Conservation (phyloP, 2,797 vertebrate genomes). For the Leptodactylus fallax region DNA sequence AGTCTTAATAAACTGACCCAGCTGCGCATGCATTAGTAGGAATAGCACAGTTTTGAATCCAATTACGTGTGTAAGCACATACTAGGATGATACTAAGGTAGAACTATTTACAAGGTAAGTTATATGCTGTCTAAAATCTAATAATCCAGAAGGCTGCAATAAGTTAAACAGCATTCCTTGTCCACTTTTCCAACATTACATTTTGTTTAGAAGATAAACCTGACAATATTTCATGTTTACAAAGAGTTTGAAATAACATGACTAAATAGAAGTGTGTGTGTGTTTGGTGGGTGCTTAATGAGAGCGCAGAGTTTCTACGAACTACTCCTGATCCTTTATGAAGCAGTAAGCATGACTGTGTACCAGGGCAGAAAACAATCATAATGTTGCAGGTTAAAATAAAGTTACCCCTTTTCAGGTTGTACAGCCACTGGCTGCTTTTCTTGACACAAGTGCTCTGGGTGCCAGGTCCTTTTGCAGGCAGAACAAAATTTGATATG, state of each 20-base stretch:
- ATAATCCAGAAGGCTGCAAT: too few relatives aligned
- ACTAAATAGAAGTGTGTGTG: not conserved
- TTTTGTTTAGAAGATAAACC: not conserved
- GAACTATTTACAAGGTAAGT: not conserved
- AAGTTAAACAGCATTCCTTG: not conserved
- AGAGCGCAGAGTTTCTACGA: not conserved
- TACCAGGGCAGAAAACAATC: not conserved
- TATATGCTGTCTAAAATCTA: too few relatives aligned
- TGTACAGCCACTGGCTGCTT: constrained; percentile 74
- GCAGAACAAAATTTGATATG: constrained; percentile 85
- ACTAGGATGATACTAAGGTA: not conserved
- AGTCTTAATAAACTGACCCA: too few relatives aligned
- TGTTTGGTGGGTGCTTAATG: not conserved
- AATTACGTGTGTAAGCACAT: not conserved
- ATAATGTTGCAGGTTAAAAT: not conserved
- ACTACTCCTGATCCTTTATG: not conserved
- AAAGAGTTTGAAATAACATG: not conserved
- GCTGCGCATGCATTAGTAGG: too few relatives aligned
- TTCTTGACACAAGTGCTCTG: constrained; percentile 79
- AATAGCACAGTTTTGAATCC: too few relatives aligned
- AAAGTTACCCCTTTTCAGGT: constrained; percentile 82
- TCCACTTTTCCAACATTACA: not conserved
- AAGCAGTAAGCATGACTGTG: not conserved
- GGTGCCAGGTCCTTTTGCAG: constrained; percentile 86
- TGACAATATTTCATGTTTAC: not conserved